These are phyloP conservation scores for Apodemus sylvaticus DNA, from an alignment of 2,113 vertebrate species.

Conservation along the genomic window DNA sequence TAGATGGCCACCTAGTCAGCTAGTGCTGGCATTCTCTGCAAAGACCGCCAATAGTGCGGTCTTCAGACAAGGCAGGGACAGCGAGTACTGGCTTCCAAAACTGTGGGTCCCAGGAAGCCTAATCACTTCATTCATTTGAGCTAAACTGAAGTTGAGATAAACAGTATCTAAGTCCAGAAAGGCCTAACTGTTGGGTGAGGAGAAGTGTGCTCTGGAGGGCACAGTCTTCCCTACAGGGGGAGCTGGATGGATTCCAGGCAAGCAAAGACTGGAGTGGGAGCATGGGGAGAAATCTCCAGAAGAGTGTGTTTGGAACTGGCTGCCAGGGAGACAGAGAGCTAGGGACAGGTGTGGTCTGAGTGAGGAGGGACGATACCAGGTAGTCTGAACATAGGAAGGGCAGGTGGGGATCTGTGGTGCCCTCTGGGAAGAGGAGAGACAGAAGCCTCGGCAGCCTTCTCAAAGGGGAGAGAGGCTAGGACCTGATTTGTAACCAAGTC, in stretches of 20 bases:
- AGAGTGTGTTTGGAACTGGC: not conserved
- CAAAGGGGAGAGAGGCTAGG: not conserved
- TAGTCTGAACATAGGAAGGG: not conserved
- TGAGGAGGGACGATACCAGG: not conserved
- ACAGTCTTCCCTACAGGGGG: not conserved
- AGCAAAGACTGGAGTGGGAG: not conserved
- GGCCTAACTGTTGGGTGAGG: not conserved
- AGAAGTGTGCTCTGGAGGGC: not conserved
- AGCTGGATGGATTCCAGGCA: not conserved
- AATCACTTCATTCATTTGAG: not conserved
- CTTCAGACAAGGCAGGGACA: not conserved
- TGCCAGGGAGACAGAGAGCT: not conserved
- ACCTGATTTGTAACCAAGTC: not conserved
- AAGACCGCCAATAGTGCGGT: not conserved
- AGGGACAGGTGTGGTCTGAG: not conserved
- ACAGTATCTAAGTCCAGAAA: not conserved
- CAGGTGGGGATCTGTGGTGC: not conserved
- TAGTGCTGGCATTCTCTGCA: not conserved
- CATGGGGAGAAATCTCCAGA: not conserved
- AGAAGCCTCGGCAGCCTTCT: not conserved
- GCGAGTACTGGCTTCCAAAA: not conserved
- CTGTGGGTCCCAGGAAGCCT: not conserved
- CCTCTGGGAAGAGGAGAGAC: not conserved
- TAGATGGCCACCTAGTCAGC: not conserved
- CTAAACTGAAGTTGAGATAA: not conserved